Evolutionary conservation across 2,888 invertebrate genomes (phyloP).

Genomic region (Andrena camellia): DNA sequence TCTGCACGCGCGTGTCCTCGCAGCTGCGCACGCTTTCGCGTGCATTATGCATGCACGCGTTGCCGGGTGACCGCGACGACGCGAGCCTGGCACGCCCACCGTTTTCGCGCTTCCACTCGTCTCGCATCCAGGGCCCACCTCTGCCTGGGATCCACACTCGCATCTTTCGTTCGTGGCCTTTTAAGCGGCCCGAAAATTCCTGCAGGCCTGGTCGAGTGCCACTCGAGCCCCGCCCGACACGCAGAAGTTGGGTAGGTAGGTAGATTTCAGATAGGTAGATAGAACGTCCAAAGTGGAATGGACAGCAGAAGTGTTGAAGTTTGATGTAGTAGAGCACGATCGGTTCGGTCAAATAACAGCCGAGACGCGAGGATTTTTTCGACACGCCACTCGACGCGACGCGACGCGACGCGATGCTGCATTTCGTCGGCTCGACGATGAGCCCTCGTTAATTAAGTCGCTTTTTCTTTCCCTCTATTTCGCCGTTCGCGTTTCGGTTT

Average conservation of each 20-base stretch:
- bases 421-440: slow-evolving; percentile 5
- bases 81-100: slow-evolving; percentile 65
- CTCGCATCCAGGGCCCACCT: slow-evolving; percentile 5
- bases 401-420: background rate
- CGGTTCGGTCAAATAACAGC: background rate
- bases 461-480: slow-evolving; percentile 4
- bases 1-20: slow-evolving; percentile 49
- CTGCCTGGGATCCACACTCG: slow-evolving; percentile 21
- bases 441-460: slow-evolving; percentile 28
- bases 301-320: too few species aligned
- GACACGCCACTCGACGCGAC: background rate
- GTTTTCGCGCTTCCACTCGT: slow-evolving; percentile 50
- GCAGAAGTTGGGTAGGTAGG: too few species aligned
- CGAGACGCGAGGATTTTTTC: background rate
- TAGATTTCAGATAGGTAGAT: too few species aligned
- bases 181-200: background rate
- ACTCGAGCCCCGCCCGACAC: too few species aligned
- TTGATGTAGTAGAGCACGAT: background rate
- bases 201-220: too few species aligned
- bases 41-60: slow-evolving; percentile 56
- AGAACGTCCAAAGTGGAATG: too few species aligned
- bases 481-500: slow-evolving; percentile 17
- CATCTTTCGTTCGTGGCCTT: background rate
- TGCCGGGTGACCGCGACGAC: slow-evolving; percentile 64
- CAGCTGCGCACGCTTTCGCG: slow-evolving; percentile 58